Evolutionary conservation across 2,113 vertebrate species (phyloP).

Genomic region (Struthidea cinerea): DNA sequence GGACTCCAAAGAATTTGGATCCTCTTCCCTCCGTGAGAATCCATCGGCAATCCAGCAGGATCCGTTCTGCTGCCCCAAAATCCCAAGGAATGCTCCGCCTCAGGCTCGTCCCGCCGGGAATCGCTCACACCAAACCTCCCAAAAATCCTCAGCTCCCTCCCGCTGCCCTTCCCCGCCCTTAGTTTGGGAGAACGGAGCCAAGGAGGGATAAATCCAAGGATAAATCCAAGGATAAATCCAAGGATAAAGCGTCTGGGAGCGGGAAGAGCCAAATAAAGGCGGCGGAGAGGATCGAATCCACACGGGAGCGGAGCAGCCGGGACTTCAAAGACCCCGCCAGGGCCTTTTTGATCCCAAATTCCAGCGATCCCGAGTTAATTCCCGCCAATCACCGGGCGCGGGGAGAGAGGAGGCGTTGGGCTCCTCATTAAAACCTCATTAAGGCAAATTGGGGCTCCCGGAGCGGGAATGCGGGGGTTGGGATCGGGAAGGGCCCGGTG

Average conservation of each 20-base stretch:
- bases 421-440: neutral
- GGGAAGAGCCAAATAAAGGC: neutral
- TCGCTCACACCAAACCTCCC: neutral
- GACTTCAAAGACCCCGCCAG: neutral
- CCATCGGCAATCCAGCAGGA: neutral
- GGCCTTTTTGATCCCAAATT: neutral
- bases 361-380: neutral
- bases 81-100: neutral
- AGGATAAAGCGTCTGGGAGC: accelerated
- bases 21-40: neutral
- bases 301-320: neutral
- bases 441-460: neutral
- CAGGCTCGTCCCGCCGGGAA: neutral
- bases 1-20: neutral
- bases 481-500: neutral
- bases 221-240: neutral
- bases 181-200: neutral
- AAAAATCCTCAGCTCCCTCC: neutral
- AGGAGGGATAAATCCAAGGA: neutral
- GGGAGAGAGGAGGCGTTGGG: neutral
- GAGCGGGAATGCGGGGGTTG: neutral
- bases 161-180: accelerated
- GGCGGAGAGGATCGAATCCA: neutral
- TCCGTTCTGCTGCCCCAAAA: neutral
- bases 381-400: neutral